Base-by-base conservation (phyloP, 2,113 vertebrate species). In the Mionectes macconnelli region DNA sequence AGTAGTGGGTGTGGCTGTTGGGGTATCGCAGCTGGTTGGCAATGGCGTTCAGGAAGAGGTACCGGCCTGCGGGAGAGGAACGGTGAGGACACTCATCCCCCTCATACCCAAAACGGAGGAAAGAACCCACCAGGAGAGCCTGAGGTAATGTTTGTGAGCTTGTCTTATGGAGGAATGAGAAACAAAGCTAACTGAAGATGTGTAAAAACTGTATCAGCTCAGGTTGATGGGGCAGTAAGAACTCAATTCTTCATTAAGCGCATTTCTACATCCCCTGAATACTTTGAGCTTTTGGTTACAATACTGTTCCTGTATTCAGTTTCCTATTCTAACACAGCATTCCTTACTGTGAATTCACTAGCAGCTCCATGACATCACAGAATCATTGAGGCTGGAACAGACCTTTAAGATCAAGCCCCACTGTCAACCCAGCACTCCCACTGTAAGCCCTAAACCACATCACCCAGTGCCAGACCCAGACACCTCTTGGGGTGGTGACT, bases 1-100 rank as follows among this genome's bases (percentile, higher is more conserved):
- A 99, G 98, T 99, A 99, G 98, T 99, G 99, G 7, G 99, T 99
- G 98, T 99, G 99, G 85, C 99, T 99, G 97, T 99, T 99, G 39
- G 99, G 99, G 95, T 99, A 99, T 22, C 99, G 99, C 94, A 99
- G 98, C 98, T 99, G 99, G 92, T 99, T 99, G 98, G 99, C 99
- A 37, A 99, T 99, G 10, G 99, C 99, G 2, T 99, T 99, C 96
- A 99, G 90, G 98, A 99, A 99, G 74, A 99, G 98, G 97, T 99
- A 99, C 47, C 99, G 99, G 31, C 99, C 99, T 99, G 95, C 24
- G 82, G 57, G 53, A 68, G 49, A 78, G 56, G 28, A 80, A 12
- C 15, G 53, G 40, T 9, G 27, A 81, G 64, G 3, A 21, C 19
- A 12, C 6, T 9, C 0, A 0, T 73, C 15, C 31, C 10, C 18